Base-by-base conservation (phyloP, 2,113 vertebrate genomes). In the Rhinoptilus africanus region DNA sequence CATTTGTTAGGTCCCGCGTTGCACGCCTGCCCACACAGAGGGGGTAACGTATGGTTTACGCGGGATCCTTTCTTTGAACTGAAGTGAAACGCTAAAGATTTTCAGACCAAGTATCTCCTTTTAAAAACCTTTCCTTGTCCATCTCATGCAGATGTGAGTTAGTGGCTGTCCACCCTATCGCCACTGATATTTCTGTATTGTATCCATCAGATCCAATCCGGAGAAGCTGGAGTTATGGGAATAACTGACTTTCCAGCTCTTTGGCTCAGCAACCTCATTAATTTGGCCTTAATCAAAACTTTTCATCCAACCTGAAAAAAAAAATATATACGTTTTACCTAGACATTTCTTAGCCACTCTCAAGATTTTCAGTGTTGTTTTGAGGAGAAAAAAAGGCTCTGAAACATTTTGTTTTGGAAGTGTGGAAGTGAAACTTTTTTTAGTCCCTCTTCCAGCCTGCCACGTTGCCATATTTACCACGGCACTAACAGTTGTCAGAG, bases 401-500 rank as follows among this genome's bases (percentile, higher is more conserved):
- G 56, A 92, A 95, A 75, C 60, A 47, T 72, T 92, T 92, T 12
- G 0, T 24, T 96, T 92, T 67, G 86, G 84, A 95, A 96, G 95
- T 74, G 91, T 87, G 84, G 93, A 95, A 94, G 53, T 2, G 2
- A 67, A 95, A 94, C 93, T 94, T 95, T 94, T 97, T 96, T 95
- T 93, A 95, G 96, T 4, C 84, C 64, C 87, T 82, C 66, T 89
- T 48, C 88, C 94, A 96, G 89, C 93, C 93, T 96, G 96, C 94
- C 93, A 92, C 62, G 22, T 92, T 97, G 85, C 96, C 96, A 59
- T 97, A 96, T 96, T 96, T 97, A 97, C 96, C 94, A 57, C 3
- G 5, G 87, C 48, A 3, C 96, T 95, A 92, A 94, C 96, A 97
- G 96, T 96, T 97, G 96, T 96, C 96, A 94, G 92, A 96, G 96